These are phyloP conservation scores for Drosophila bunnanda DNA, from an alignment of 2,888 invertebrate genomes.

Conservation along the genomic window DNA sequence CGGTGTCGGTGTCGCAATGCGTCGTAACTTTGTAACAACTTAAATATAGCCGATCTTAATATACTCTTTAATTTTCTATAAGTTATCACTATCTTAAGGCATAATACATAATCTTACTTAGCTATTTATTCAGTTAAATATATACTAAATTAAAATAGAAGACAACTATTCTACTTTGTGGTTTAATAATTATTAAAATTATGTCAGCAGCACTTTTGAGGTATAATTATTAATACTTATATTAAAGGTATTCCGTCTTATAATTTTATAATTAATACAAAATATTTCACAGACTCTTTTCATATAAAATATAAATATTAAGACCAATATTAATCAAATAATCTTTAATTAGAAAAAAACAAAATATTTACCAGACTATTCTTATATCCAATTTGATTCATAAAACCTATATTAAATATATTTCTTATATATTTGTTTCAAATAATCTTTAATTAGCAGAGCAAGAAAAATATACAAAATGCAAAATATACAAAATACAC, in stretches of 20 bases:
- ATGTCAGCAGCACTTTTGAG: neutral
- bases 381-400: no score
- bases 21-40: constrained; percentile 55
- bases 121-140: neutral
- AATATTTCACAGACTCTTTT: neutral
- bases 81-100: no score
- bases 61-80: neutral
- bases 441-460: no score
- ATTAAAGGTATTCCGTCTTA: neutral
- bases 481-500: no score
- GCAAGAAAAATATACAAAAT: no score
- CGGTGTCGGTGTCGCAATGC: constrained; percentile 66
- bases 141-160: neutral
- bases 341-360: no score
- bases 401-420: no score
- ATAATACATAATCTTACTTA: neutral
- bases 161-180: neutral
- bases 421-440: no score
- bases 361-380: no score
- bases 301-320: no score
- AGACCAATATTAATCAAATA: no score
- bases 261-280: neutral
- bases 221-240: neutral
- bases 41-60: constrained; percentile 24
- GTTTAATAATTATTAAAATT: neutral